A percentile compares a stretch with the other conserved stretches of the same genome.
These are phyloP conservation scores for Calcarius lapponicus DNA, from an alignment of 2,797 vertebrate genomes.

Conservation along the genomic window DNA sequence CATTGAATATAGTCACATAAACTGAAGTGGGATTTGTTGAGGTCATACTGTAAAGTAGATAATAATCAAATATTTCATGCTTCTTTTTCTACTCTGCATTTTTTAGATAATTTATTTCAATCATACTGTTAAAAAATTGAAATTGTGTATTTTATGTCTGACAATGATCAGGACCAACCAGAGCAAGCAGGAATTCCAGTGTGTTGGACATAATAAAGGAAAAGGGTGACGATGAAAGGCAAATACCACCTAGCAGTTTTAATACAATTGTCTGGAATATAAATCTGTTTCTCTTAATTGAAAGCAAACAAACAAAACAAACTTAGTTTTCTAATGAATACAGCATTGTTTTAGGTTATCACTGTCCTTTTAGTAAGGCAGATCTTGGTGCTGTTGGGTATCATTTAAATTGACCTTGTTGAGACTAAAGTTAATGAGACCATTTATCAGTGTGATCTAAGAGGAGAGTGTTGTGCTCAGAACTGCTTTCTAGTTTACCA, in stretches of 20 bases:
- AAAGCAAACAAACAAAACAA: neutral
- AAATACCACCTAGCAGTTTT: neutral
- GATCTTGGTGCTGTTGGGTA: neutral
- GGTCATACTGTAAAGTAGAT: neutral
- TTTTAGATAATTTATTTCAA: neutral
- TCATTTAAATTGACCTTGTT: constrained; percentile 30
- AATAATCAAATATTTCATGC: neutral
- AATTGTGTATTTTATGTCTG: neutral
- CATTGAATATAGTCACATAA: neutral
- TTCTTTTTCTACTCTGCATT: neutral
- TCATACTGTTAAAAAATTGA: neutral
- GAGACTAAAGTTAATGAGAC: constrained; percentile 8
- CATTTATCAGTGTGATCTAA: neutral
- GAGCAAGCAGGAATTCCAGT: neutral
- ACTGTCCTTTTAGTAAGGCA: neutral
- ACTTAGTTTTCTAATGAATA: neutral
- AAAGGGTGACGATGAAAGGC: neutral
- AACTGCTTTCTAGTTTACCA: neutral
- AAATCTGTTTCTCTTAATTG: neutral
- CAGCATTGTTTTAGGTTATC: neutral
- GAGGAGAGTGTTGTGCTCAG: neutral
- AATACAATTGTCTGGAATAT: neutral
- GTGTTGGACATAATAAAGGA: neutral
- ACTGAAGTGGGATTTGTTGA: neutral
- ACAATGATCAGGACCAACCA: neutral